These are phyloP conservation scores for Lasioglossum leucozonium DNA, from an alignment of 2,888 invertebrate genomes.

Conservation along the genomic window DNA sequence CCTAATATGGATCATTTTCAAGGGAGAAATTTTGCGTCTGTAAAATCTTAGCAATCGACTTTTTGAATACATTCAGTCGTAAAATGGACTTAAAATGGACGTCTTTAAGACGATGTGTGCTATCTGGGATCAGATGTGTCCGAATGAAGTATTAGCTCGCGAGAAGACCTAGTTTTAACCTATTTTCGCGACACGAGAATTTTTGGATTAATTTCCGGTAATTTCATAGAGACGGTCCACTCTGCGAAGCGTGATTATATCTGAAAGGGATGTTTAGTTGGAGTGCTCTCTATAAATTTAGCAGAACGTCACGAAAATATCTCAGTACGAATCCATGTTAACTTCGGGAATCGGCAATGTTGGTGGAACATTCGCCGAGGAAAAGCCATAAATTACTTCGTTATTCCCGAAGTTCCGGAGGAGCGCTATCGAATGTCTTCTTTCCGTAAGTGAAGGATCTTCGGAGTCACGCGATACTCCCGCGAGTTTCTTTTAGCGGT, in stretches of 20 bases:
- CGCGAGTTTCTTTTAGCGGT: conserved; percentile 15
- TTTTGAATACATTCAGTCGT: no score
- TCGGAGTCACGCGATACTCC: conserved; percentile 46
- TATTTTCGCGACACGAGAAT: background rate
- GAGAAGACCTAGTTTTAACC: no score
- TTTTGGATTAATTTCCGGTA: background rate
- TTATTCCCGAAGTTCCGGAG: conserved; percentile 49
- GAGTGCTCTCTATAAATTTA: background rate
- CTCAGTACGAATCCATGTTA: background rate
- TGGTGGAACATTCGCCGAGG: conserved; percentile 24
- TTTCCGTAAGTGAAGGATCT: conserved; percentile 27
- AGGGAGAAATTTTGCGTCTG: no score
- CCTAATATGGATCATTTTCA: no score
- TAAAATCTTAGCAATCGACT: no score
- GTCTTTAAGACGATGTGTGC: no score
- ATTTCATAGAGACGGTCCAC: background rate
- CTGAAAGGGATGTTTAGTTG: background rate
- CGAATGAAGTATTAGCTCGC: no score
- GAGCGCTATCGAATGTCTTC: conserved; percentile 46
- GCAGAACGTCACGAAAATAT: background rate
- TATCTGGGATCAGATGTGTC: no score
- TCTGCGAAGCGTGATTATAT: background rate
- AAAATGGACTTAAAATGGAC: no score
- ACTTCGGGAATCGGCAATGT: background rate
- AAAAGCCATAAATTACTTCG: conserved; percentile 62